These are phyloP conservation scores for Lepus oiostolus DNA, from an alignment of 2,797 vertebrate genomes.

Conservation along the genomic window DNA sequence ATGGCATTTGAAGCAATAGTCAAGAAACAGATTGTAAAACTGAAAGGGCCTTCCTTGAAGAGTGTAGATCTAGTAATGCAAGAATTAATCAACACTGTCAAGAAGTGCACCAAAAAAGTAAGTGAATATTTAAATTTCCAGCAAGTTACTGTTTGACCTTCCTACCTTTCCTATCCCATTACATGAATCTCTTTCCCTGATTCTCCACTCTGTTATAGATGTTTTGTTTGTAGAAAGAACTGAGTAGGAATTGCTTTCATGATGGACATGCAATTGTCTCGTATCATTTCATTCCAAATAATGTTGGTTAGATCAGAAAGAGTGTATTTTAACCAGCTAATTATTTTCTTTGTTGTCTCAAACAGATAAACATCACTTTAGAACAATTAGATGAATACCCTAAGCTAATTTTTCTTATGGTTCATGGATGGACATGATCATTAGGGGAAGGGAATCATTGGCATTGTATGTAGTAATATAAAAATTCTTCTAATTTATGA, in stretches of 20 bases:
- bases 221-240: background rate
- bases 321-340: background rate
- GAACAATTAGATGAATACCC: background rate
- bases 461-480: background rate
- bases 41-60: constrained; percentile 94
- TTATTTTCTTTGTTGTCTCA: background rate
- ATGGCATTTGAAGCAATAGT: constrained; percentile 97
- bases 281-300: background rate
- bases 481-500: constrained; percentile 13
- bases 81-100: constrained; percentile 94
- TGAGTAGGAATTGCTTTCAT: background rate
- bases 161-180: background rate
- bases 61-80: constrained; percentile 95
- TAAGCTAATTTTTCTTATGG: background rate
- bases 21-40: constrained; percentile 94
- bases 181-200: background rate
- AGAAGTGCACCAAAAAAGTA: constrained; percentile 95
- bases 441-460: background rate
- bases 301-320: background rate
- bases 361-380: constrained; percentile 2
- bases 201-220: background rate
- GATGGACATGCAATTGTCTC: background rate
- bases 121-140: constrained; percentile 33
- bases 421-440: background rate
- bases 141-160: fast-evolving